Base-by-base conservation (phyloP, 2,113 vertebrate genomes). In the Amazona vittata region DNA sequence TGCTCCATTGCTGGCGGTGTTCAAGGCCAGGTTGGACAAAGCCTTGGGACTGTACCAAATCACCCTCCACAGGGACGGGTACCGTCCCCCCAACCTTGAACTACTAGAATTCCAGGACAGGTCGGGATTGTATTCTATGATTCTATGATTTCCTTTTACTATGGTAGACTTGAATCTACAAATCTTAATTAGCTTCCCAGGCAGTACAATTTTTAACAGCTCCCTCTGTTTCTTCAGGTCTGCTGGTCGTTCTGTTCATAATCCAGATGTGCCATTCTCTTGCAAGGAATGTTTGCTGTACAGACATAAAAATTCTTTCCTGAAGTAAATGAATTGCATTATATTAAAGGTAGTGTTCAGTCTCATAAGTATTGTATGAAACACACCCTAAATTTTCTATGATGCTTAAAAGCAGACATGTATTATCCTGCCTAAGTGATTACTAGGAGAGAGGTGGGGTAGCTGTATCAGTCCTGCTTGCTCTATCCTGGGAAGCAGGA, bases 371-470 rank as follows among this genome's bases (percentile, higher is more conserved):
- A 86, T 82, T 57, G 37, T n/a, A 84, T 1, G 5, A 82, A 90
- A 57, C 43, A 85, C 5, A 33, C 0, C 1, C 26, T 71, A 60
- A 60, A 75, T 94, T 82, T 68, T 87, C 75, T 52, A 49, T 41
- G 16, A 49, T 62, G 49, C 31, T 87, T 85, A 85, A 85, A 85
- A 89, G 11, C n/a, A 84, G 69, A 63, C 89, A n/a, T 64, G 80
- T 96, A 68, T 92, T 86, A 43, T 71, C 93, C 41, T 94, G 95
- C 29, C 52, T 50, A 57, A 53, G 22, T 5, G 44, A 89, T 65
- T 87, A 73, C 19, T 26, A n/a, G 70, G n/a, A 76, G 44, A 82
- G n/a, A 81, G 62, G 84, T 95, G 93, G 94, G 89, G 84, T 8
- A 85, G 35, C 59, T 93, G 90, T 60, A 85, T 77, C 4, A 0